Evolutionary conservation across 1,140 invertebrate species (phyloP).

Genomic region (Eupristina koningsbergeri): DNA sequence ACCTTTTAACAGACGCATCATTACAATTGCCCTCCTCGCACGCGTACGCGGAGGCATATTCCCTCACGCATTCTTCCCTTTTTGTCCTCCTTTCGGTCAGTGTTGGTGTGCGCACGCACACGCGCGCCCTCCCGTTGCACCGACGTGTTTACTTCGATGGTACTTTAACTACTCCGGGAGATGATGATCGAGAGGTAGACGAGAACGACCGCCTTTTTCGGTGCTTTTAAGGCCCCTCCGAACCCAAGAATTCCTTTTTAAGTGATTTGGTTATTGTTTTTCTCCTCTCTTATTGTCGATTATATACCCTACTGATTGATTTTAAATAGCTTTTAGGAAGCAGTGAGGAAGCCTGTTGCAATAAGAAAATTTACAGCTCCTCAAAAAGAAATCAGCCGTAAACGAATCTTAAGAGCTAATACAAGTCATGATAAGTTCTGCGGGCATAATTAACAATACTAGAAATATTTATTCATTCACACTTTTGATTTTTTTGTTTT

Average conservation of each 20-base stretch:
- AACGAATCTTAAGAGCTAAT: conserved; percentile 16
- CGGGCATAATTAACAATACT: neutral
- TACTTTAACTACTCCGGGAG: conserved; percentile 33
- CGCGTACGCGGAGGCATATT: conserved; percentile 38
- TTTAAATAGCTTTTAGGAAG: conserved; percentile 33
- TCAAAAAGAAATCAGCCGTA: conserved; percentile 19
- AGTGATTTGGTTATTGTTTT: conserved; percentile 25
- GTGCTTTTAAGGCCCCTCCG: conserved; percentile 18
- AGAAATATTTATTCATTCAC: neutral
- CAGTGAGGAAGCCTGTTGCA: neutral
- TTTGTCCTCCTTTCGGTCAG: neutral
- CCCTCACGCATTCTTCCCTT: neutral
- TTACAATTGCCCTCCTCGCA: conserved; percentile 36
- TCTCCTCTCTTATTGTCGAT: conserved; percentile 37
- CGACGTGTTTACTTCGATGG: conserved; percentile 38
- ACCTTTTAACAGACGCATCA: conserved; percentile 34
- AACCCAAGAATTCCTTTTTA: conserved; percentile 26
- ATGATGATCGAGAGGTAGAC: neutral
- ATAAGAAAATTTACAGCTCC: conserved; percentile 15
- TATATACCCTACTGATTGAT: conserved; percentile 42
- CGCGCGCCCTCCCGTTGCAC: neutral
- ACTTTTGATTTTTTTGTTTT: neutral
- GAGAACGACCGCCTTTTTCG: conserved; percentile 12
- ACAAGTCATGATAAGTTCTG: conserved; percentile 7
- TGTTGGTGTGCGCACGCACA: neutral